These are phyloP conservation scores for Palloptera scutellata DNA, from an alignment of 2,888 invertebrate genomes.

Conservation along the genomic window DNA sequence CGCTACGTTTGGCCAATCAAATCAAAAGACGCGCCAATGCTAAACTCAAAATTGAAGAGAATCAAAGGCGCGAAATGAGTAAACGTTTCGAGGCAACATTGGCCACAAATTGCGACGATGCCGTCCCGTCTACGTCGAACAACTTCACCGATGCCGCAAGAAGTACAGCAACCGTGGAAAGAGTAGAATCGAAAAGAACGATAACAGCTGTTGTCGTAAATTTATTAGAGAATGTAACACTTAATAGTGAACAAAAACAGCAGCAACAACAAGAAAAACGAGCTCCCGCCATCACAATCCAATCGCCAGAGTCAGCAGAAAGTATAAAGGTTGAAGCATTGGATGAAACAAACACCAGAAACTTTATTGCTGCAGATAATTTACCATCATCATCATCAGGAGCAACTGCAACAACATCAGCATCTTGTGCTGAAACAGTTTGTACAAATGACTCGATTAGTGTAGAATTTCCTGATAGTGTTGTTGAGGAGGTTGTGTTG, in stretches of 20 bases:
- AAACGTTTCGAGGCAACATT: slow-evolving; percentile 58
- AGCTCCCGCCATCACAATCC: neutral
- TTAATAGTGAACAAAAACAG: slow-evolving; percentile 15
- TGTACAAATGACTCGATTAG: too few species aligned
- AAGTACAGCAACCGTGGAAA: neutral
- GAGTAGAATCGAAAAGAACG: slow-evolving; percentile 28
- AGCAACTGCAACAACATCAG: too few species aligned
- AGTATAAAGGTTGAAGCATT: neutral
- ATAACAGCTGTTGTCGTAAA: neutral
- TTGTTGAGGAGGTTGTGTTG: slow-evolving; percentile 11
- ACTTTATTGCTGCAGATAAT: neutral
- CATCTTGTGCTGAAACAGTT: too few species aligned
- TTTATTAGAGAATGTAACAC: too few species aligned
- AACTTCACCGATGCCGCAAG: neutral
- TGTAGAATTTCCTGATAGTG: neutral
- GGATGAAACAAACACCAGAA: neutral
- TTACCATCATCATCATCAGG: too few species aligned
- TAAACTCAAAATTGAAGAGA: slow-evolving; percentile 65
- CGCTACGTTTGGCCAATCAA: slow-evolving; percentile 73
- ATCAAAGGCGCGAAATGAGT: slow-evolving; percentile 62
- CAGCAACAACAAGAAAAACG: slow-evolving; percentile 10
- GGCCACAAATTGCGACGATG: slow-evolving; percentile 34
- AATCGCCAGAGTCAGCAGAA: neutral
- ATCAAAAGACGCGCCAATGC: slow-evolving; percentile 69
- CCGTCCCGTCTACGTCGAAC: slow-evolving; percentile 32